A percentile compares a stretch with the other conserved stretches of the same genome.
These are phyloP conservation scores for Tinea trinotella DNA, from an alignment of 2,888 invertebrate genomes.

Conservation along the genomic window DNA sequence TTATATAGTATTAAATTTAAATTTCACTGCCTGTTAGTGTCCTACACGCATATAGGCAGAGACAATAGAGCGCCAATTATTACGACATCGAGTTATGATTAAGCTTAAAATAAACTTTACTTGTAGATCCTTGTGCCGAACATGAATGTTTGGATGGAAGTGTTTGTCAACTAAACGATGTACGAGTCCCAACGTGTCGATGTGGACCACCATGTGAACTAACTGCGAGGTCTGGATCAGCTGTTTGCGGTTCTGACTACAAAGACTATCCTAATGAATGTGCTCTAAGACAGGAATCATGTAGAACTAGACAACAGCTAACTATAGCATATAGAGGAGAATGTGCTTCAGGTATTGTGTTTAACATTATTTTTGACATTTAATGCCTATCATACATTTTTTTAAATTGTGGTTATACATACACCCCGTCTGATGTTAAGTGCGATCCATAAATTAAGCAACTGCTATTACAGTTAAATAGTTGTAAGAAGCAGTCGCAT, in stretches of 20 bases:
- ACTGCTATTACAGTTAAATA: no score
- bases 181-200: slow-evolving; percentile 82
- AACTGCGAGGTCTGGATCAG: slow-evolving; percentile 76
- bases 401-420: no score
- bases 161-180: slow-evolving; percentile 86
- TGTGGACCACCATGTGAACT: slow-evolving; percentile 86
- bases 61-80: no score
- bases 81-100: no score
- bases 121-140: slow-evolving; percentile 86
- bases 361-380: no score
- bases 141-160: slow-evolving; percentile 84
- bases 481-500: no score
- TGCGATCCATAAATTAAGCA: no score
- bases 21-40: no score
- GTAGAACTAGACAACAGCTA: slow-evolving; percentile 80
- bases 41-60: no score
- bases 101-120: not conserved
- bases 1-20: no score
- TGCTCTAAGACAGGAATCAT: slow-evolving; percentile 83
- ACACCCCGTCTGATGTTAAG: no score
- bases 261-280: slow-evolving; percentile 88
- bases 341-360: slow-evolving; percentile 85
- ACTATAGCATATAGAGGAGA: slow-evolving; percentile 86
- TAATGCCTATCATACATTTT: no score
- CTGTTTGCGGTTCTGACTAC: slow-evolving; percentile 84